These are phyloP conservation scores for Tapirus indicus DNA, from an alignment of 2,797 vertebrate species.

Conservation along the genomic window DNA sequence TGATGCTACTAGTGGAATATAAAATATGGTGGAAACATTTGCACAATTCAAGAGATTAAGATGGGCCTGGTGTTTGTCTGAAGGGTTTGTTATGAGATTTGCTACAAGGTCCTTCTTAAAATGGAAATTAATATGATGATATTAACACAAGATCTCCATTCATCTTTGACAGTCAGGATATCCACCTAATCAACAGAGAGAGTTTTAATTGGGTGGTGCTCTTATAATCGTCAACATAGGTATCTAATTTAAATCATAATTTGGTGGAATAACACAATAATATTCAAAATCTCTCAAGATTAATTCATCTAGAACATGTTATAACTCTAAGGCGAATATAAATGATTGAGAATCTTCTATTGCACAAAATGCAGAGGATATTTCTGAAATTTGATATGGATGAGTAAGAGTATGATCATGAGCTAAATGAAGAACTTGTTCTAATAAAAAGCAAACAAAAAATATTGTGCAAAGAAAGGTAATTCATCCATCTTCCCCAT, in stretches of 20 bases:
- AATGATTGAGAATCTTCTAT: not conserved
- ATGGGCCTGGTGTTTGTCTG: not conserved
- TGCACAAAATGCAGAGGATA: not conserved
- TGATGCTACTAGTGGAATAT: not conserved
- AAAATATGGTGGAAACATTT: not conserved
- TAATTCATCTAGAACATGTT: not conserved
- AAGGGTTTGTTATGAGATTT: not conserved
- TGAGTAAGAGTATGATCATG: not conserved
- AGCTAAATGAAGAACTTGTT: constrained; percentile 23
- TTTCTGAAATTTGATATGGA: constrained; percentile 11
- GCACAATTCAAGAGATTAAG: not conserved
- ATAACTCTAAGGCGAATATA: not conserved
- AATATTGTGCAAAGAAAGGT: not conserved
- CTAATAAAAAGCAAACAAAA: not conserved
- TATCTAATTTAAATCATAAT: not conserved
- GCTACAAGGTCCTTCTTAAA: not conserved
- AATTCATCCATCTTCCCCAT: not conserved
- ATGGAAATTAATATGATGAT: not conserved
- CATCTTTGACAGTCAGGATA: not conserved
- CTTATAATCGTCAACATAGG: not conserved
- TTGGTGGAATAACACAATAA: not conserved
- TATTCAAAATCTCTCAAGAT: not conserved
- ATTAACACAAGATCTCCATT: not conserved
- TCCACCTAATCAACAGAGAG: not conserved
- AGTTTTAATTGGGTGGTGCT: not conserved